Base-by-base conservation (phyloP, 2,888 invertebrate species). In the Halocaridina rubra region DNA sequence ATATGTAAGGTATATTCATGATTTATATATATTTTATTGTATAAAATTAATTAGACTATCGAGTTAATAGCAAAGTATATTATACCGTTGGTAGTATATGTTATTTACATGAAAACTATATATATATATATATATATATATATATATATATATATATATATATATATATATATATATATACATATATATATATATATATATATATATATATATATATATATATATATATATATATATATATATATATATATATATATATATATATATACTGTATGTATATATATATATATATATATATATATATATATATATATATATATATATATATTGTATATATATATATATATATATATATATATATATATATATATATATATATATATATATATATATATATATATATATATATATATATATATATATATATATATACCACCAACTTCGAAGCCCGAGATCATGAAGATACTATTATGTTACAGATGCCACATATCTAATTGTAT, bases 311-410 rank as follows among this genome's bases (percentile, higher is more conserved):
- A 61, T 33, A 39, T 61, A 32, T 33, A 78, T 78, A 33, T 78
- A 4, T 64, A 39, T 78, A 64, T 78, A 64, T n/a, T n/a, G n/a
- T 78, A 33, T 78, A 64, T 78, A 67, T 78, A 64, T 78, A 67
- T 78, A 78, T 64, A 67, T 64, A 78, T 78, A 67, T 78, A 78
- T 64, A 67, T 78, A 67, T 19, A 24, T 74, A 46, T 53, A 24
- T 74, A 46, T 74, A 46, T 74, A 24, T 53, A 24, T 53, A 24
- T 53, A 22, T 74, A 22, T 53, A 10, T 74, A 22, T 74, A 22
- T 74, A 22, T 74, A 24, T 74, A 24, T 74, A 24, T 74, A 24
- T 74, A 24, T 74, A 24, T 74, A 53, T 74, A 19, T 74, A 46
- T 74, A 19, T 75, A 27, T 53, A 46, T 75, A 57, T 53, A 46